A percentile compares a stretch with the other conserved stretches of the same genome.
phyloP scores from a whole-genome alignment of 2,113 vertebrate genomes.

The Mobula hypostoma region DNA sequence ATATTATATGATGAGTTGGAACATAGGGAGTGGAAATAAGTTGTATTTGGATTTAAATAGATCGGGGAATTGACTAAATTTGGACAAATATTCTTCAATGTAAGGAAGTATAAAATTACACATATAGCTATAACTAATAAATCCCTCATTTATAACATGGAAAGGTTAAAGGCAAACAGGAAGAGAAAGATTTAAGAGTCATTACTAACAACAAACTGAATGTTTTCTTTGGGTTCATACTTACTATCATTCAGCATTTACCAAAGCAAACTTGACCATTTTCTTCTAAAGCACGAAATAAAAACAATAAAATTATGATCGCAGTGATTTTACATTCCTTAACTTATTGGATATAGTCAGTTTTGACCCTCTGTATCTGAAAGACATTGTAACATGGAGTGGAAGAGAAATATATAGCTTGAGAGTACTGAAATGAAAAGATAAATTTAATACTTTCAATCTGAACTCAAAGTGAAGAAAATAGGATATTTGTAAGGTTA shows the following conservation, averaged over 20 bases:
- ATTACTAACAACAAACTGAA: not conserved
- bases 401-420: not conserved
- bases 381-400: not conserved
- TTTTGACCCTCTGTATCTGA: not conserved
- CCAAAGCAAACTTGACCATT: not conserved
- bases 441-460: not conserved
- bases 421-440: not conserved
- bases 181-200: not conserved
- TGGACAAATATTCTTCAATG: not conserved
- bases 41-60: not conserved
- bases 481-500: not conserved
- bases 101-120: not conserved
- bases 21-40: not conserved
- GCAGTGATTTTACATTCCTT: not conserved
- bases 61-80: not conserved
- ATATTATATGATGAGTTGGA: not conserved
- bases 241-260: not conserved
- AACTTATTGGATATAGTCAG: not conserved
- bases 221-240: not conserved
- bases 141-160: not conserved
- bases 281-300: not conserved
- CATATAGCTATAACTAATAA: not conserved
- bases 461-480: not conserved
- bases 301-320: not conserved
- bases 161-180: not conserved